These are phyloP conservation scores for Motacilla tschutschensis DNA, from an alignment of 2,113 vertebrate genomes.

Conservation along the genomic window DNA sequence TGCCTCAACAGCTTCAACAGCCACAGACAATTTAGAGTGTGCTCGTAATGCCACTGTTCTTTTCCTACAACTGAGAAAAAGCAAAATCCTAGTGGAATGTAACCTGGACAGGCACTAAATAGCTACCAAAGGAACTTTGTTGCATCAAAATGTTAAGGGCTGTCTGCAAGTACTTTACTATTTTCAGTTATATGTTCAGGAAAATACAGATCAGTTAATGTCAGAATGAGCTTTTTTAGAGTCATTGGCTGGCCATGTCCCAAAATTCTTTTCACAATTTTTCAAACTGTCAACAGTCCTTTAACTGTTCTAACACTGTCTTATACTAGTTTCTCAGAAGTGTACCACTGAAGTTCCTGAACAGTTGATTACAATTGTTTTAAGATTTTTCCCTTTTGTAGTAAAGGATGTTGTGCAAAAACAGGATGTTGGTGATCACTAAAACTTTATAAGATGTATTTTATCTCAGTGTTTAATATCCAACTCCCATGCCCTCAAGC, in stretches of 20 bases:
- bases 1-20: not conserved
- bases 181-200: not conserved
- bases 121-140: not conserved
- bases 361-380: not conserved
- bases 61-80: not conserved
- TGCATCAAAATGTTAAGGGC: not conserved
- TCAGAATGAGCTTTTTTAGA: not conserved
- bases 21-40: not conserved
- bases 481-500: not conserved
- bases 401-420: not conserved
- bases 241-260: not conserved
- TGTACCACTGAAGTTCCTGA: not conserved
- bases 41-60: not conserved
- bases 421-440: not conserved
- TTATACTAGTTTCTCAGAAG: not conserved
- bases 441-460: not conserved
- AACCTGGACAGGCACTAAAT: not conserved
- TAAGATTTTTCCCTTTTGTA: not conserved
- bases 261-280: not conserved
- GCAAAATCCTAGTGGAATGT: not conserved
- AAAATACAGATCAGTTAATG: not conserved
- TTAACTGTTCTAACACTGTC: not conserved
- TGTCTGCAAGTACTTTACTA: not conserved
- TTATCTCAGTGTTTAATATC: not conserved
- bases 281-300: not conserved